phyloP scores from a whole-genome alignment of 1,140 invertebrate genomes.

The Calephelis nemesis region DNA sequence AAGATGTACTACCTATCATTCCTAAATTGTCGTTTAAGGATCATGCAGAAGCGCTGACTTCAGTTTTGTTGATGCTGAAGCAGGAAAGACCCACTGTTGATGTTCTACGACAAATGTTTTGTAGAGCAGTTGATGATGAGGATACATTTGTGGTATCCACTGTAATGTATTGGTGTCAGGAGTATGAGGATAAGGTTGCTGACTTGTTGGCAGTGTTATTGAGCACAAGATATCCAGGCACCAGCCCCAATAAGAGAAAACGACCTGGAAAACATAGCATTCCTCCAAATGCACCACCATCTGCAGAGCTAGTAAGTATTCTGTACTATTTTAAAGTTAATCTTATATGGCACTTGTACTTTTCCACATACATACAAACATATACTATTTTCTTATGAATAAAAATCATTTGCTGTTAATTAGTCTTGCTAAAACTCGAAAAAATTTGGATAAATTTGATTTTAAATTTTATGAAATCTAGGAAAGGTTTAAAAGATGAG shows the following conservation, averaged over 20 bases:
- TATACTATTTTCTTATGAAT: no score
- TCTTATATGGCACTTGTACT: neutral
- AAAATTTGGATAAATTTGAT: no score
- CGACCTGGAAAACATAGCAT: slow-evolving; percentile 84
- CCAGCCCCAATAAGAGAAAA: slow-evolving; percentile 95
- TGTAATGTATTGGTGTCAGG: slow-evolving; percentile 95
- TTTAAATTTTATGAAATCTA: no score
- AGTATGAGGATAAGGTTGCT: slow-evolving; percentile 93
- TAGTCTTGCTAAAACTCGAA: no score
- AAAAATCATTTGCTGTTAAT: no score
- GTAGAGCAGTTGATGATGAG: slow-evolving; percentile 86
- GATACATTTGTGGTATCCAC: slow-evolving; percentile 93
- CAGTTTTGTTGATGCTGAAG: slow-evolving; percentile 93
- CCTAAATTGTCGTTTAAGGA: slow-evolving; percentile 92
- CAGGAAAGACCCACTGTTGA: slow-evolving; percentile 94
- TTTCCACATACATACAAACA: neutral
- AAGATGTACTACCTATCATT: slow-evolving; percentile 93
- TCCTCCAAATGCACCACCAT: slow-evolving; percentile 79
- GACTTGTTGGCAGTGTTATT: slow-evolving; percentile 89
- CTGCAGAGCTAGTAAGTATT: slow-evolving; percentile 78
- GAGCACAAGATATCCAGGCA: slow-evolving; percentile 88
- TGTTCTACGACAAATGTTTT: slow-evolving; percentile 90
- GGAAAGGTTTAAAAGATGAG: no score
- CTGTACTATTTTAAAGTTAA: no score
- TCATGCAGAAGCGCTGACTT: slow-evolving; percentile 95